Base-by-base conservation (phyloP, 2,113 vertebrate species). In the Spilogale gracilis region DNA sequence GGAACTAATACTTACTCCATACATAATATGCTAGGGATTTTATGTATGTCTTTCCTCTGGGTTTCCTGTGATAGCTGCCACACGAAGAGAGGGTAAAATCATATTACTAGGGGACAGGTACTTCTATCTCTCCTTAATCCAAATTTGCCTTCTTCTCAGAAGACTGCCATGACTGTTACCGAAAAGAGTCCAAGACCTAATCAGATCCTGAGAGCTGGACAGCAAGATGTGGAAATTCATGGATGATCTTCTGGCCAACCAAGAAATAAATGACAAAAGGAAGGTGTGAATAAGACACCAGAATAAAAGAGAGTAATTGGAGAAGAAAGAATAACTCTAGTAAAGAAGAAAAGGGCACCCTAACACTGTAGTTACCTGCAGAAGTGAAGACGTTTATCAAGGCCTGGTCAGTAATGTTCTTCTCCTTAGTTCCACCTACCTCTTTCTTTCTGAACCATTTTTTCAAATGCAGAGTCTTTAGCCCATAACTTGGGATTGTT, bases 261-360 rank as follows among this genome's bases (percentile, higher is more conserved):
- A 82, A 87, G 84, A 54, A 78, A 82, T 63, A 90, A 80, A 71
- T 82, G 69, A 89, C 60, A 88, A 61, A 73, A 95, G n/a, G 78
- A 89, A 86, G 18, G n/a, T 89, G 45, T 89, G 27, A 82, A 20
- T 69, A 60, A 90, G 43, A 86, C 61, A 91, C 13, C 30, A 88
- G 32, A 92, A 90, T 76, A 86, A 94, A 54, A 58, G 52, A 65
- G 17, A 50, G 52, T 71, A 60, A 73, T 82, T 32, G 17, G 60
- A 89, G 69, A 95, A 71, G 52, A 82, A 43, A 76, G 8, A 69
- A 67, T 73, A 20, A 52, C 3, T 81, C n/a, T 94, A 69, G 16
- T 30, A 60, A 81, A 38, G 54, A 60, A 60, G 45, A 87, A 11
- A 89, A 80, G 56, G 61, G 18, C 45, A 67, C 38, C 7, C 25